These are phyloP conservation scores for Tetragonula carbonaria DNA, from an alignment of 2,888 invertebrate genomes.

Conservation along the genomic window DNA sequence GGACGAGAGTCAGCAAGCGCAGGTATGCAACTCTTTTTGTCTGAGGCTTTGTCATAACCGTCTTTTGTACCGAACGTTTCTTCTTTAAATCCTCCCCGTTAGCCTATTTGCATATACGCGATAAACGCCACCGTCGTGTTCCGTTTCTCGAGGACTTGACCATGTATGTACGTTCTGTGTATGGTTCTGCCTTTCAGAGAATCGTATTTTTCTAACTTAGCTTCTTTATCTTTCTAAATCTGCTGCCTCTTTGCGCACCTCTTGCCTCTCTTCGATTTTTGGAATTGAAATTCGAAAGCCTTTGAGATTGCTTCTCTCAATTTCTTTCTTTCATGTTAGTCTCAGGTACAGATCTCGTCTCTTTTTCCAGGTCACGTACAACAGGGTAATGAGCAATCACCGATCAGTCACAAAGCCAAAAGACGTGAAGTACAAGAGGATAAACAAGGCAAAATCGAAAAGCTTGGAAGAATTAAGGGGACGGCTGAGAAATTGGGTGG, in stretches of 20 bases:
- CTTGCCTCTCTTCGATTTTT: background rate
- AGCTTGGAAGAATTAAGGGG: constrained; percentile 94
- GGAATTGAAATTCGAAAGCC: background rate
- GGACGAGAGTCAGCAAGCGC: constrained; percentile 82
- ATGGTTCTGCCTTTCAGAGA: no score
- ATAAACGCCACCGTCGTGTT: background rate
- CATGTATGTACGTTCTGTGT: no score
- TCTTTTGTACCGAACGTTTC: background rate
- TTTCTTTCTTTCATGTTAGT: background rate
- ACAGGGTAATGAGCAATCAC: constrained; percentile 95
- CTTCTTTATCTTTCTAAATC: no score
- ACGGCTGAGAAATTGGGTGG: constrained; percentile 93
- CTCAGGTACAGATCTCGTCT: no score
- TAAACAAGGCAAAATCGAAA: constrained; percentile 95
- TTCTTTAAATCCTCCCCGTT: background rate
- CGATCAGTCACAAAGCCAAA: constrained; percentile 95
- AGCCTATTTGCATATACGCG: background rate
- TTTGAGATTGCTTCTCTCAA: no score
- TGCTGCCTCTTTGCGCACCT: no score
- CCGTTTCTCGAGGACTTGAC: background rate
- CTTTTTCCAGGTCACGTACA: constrained; percentile 87
- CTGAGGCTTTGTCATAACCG: background rate
- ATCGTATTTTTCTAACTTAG: no score
- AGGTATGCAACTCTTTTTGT: constrained; percentile 65
- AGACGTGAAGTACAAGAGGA: constrained; percentile 95